Percentiles rank a stretch among this genome's conserved stretches.
These are phyloP conservation scores for Papilio machaon DNA, from an alignment of 1,140 invertebrate genomes.

Conservation along the genomic window DNA sequence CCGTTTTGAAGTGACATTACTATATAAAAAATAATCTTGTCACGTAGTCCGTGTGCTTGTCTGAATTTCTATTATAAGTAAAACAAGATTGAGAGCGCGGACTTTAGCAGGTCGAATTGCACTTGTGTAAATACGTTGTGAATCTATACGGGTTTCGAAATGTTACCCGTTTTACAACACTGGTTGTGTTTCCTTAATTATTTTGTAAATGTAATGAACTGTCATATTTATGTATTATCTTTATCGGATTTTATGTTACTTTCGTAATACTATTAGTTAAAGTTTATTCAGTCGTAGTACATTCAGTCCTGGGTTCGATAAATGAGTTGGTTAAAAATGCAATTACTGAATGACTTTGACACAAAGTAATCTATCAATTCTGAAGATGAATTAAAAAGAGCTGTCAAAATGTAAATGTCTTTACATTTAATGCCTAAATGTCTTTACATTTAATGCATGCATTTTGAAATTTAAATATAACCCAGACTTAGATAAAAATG, in stretches of 20 bases:
- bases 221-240: conserved; percentile 30
- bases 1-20: background rate
- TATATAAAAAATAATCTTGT: conserved; percentile 7
- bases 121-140: conserved; percentile 6
- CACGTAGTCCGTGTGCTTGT: conserved; percentile 6
- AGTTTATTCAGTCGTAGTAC: background rate
- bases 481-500: background rate
- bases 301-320: background rate
- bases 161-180: background rate
- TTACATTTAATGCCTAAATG: too few relatives aligned
- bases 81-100: conserved; percentile 13
- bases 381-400: background rate
- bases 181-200: conserved; percentile 2
- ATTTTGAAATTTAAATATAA: too few relatives aligned
- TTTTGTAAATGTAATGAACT: background rate
- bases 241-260: conserved; percentile 34
- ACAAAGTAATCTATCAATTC: too few relatives aligned
- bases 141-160: background rate
- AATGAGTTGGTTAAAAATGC: too few relatives aligned
- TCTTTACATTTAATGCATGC: too few relatives aligned
- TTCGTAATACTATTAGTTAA: background rate
- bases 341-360: too few relatives aligned
- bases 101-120: conserved; percentile 15
- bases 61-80: conserved; percentile 32
- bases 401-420: too few relatives aligned